phyloP scores from a whole-genome alignment of 2,888 invertebrate species.

The Crematogaster levior region DNA sequence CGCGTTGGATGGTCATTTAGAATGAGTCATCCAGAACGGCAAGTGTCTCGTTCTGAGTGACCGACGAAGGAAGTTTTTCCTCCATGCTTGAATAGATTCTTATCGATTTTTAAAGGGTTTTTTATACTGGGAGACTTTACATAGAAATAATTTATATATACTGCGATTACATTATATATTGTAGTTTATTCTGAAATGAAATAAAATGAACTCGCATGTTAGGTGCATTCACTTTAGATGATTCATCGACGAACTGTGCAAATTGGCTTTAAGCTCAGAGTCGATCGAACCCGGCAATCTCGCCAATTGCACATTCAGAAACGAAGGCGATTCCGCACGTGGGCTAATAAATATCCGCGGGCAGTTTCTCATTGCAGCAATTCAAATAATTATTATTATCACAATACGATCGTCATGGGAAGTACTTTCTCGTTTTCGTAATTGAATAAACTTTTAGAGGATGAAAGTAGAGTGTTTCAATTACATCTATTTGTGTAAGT shows the following conservation, averaged over 20 bases:
- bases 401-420: background rate
- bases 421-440: conserved; percentile 20
- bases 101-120: background rate
- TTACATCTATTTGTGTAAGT: background rate
- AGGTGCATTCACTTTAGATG: conserved; percentile 25
- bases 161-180: background rate
- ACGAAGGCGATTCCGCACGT: conserved; percentile 39
- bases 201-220: conserved; percentile 5
- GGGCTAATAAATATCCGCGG: conserved; percentile 41
- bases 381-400: conserved; percentile 38
- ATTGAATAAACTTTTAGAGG: no score
- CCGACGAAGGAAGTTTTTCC: conserved; percentile 10
- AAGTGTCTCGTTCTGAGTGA: conserved; percentile 14
- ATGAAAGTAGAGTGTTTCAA: background rate
- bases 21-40: conserved; percentile 26
- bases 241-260: conserved; percentile 27
- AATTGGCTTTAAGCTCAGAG: conserved; percentile 35
- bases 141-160: conserved; percentile 12
- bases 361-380: conserved; percentile 36
- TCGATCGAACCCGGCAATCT: conserved; percentile 64
- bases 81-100: background rate
- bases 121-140: background rate
- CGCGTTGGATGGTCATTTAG: background rate
- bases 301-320: conserved; percentile 64
- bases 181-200: background rate